A percentile compares a stretch with the other conserved stretches of the same genome.
phyloP scores from a whole-genome alignment of 2,888 invertebrate species.

The Alentia gelatinosa region DNA sequence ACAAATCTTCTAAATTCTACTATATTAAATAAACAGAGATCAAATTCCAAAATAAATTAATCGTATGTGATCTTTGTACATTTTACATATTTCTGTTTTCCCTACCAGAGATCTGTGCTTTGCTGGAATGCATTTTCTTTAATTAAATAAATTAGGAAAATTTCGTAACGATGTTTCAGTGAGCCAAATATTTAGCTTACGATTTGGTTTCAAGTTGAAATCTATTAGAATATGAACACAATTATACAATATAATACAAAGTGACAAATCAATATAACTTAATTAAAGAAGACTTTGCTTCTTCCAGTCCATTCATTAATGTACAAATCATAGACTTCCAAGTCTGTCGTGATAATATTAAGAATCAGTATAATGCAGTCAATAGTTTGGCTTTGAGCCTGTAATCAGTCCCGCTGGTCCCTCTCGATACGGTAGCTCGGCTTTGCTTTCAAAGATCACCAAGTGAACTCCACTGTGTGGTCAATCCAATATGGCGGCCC shows the following conservation, averaged over 20 bases:
- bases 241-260: background rate
- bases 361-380: background rate
- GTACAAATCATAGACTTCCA: background rate
- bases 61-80: constrained; percentile 30
- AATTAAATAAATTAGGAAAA: background rate
- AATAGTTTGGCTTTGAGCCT: background rate
- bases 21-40: constrained; percentile 45
- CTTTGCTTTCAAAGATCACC: background rate
- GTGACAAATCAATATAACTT: background rate
- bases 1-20: background rate
- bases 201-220: too few species aligned
- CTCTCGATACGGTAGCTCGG: background rate
- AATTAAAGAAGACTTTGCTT: too few species aligned
- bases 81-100: background rate
- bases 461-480: background rate
- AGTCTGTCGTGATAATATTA: background rate
- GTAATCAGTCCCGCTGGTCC: background rate
- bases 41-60: constrained; percentile 44
- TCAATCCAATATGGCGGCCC: constrained; percentile 2
- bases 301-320: background rate
- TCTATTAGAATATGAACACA: background rate
- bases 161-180: too few species aligned
- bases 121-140: constrained; percentile 24
- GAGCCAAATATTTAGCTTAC: too few species aligned
- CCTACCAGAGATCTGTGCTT: constrained; percentile 10